Evolutionary conservation across 2,797 vertebrate species (phyloP).

Genomic region (Taeniopygia guttata): DNA sequence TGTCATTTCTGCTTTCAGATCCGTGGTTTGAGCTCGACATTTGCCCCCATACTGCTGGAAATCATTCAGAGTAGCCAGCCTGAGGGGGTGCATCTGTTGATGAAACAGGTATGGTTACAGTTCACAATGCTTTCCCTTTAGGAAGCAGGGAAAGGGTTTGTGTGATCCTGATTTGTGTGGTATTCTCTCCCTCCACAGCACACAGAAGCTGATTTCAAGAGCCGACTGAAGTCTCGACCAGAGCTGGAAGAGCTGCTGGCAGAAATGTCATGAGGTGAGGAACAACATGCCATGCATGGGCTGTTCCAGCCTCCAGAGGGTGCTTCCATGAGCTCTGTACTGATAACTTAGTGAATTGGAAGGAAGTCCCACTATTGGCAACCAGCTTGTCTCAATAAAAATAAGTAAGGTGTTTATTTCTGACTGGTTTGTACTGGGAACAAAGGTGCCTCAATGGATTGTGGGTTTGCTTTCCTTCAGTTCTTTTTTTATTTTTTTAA

Average conservation of each 20-base stretch:
- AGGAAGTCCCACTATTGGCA: not conserved
- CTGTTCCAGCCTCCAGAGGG: not conserved
- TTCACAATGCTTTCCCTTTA: not conserved
- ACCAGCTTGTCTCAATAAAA: not conserved
- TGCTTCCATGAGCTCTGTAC: not conserved
- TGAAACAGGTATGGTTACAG: slow-evolving; percentile 80
- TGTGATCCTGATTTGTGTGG: not conserved
- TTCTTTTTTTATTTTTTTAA: not conserved
- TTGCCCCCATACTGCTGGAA: slow-evolving; percentile 86
- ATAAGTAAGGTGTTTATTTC: not conserved
- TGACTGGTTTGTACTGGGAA: not conserved
- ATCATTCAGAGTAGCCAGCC: slow-evolving; percentile 86
- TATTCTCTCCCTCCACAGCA: slow-evolving; percentile 73
- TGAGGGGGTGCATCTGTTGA: slow-evolving; percentile 85
- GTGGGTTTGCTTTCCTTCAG: not conserved
- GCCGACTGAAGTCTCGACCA: slow-evolving; percentile 85
- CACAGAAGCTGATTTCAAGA: slow-evolving; percentile 81
- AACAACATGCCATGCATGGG: accelerated
- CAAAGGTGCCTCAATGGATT: not conserved
- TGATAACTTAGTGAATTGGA: accelerated
- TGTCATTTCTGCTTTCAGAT: slow-evolving; percentile 73
- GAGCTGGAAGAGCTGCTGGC: slow-evolving; percentile 85
- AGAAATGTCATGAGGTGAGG: slow-evolving; percentile 72
- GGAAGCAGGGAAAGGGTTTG: not conserved
- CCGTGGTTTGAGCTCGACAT: slow-evolving; percentile 69